Evolutionary conservation across 2,113 vertebrate species (phyloP).

Genomic region (Gnathonemus longibarbis): DNA sequence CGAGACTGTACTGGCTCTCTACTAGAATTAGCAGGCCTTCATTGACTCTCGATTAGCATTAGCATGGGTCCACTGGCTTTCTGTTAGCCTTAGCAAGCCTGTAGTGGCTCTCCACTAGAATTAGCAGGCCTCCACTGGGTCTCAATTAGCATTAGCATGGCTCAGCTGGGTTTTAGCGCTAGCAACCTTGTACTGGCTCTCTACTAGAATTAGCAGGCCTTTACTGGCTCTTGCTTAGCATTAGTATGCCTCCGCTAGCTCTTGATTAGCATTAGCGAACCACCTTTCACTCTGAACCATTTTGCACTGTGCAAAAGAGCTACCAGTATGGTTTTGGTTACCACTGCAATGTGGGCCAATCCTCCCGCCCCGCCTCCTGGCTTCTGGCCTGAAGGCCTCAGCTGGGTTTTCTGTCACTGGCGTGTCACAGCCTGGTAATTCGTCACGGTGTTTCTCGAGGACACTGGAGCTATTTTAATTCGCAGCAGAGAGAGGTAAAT

Average conservation of each 20-base stretch:
- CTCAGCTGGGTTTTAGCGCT: no score
- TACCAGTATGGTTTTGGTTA: constrained; percentile 13
- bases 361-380: not conserved
- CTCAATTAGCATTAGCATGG: not conserved
- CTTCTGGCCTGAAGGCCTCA: not conserved
- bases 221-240: not conserved
- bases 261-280: not conserved
- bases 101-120: not conserved
- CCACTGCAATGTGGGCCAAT: not conserved
- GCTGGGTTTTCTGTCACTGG: constrained; percentile 1
- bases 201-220: not conserved
- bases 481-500: not conserved
- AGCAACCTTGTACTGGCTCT: not conserved
- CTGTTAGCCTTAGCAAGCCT: not conserved
- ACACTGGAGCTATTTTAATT: not conserved
- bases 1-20: not conserved
- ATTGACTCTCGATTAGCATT: not conserved
- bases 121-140: not conserved
- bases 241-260: not conserved
- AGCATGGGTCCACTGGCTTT: not conserved
- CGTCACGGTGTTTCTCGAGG: not conserved
- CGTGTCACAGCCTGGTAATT: not conserved
- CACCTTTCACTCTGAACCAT: not conserved
- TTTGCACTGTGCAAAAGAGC: not conserved
- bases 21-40: not conserved